Percentiles rank a stretch among this genome's conserved stretches.
These are phyloP conservation scores for Aythya baeri DNA, from an alignment of 2,113 vertebrate genomes.

Conservation along the genomic window DNA sequence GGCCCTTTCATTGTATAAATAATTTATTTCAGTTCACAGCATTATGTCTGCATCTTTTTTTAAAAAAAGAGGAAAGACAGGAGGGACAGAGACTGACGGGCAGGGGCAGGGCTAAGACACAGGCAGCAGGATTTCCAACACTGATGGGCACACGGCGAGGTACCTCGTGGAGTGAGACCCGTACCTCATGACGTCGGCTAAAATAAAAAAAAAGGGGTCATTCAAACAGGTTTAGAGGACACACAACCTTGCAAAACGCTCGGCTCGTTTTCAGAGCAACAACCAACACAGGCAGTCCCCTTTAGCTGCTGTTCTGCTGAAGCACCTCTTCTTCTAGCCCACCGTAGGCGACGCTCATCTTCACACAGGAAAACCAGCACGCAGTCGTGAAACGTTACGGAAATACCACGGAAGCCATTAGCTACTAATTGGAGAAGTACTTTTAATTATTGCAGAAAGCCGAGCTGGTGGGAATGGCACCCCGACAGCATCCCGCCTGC, in stretches of 20 bases:
- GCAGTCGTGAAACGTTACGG: rapidly evolving
- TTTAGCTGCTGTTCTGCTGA: not conserved
- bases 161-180: not conserved
- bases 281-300: not conserved
- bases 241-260: not conserved
- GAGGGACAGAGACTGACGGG: not conserved
- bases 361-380: not conserved
- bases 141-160: not conserved
- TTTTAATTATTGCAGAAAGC: slow-evolving; percentile 48
- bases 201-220: not conserved
- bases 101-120: slow-evolving; percentile 1
- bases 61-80: slow-evolving; percentile 33
- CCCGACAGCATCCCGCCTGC: not conserved
- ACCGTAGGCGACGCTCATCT: not conserved
- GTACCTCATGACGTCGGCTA: not conserved
- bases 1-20: slow-evolving; percentile 75
- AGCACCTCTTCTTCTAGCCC: not conserved
- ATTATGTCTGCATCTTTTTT: slow-evolving; percentile 64
- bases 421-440: not conserved
- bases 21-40: slow-evolving; percentile 82
- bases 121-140: slow-evolving; percentile 22
- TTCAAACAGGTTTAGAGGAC: not conserved
- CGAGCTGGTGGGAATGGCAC: not conserved
- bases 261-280: not conserved
- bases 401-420: slow-evolving; percentile 21